These are phyloP conservation scores for Drosophila lacteicornis DNA, from an alignment of 1,140 invertebrate species.

Conservation along the genomic window DNA sequence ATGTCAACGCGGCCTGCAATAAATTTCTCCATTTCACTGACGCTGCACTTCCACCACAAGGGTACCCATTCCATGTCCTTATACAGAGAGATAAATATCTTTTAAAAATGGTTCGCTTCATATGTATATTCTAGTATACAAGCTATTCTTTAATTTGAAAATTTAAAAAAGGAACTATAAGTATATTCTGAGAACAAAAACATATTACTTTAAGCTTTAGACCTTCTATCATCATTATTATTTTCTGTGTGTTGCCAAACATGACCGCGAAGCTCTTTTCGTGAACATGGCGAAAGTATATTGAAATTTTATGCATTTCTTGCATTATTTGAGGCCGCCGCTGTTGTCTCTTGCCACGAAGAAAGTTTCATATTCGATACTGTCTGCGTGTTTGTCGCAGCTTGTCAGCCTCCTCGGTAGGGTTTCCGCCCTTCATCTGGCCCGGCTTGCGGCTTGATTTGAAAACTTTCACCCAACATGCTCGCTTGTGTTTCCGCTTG, in stretches of 20 bases:
- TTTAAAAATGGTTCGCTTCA: no score
- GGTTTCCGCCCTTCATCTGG: constrained; percentile 2
- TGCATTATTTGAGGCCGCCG: constrained; percentile 38
- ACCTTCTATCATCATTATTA: neutral
- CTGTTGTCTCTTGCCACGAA: constrained; percentile 20
- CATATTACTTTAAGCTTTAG: no score
- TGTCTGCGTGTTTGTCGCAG: constrained; percentile 32
- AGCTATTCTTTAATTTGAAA: neutral
- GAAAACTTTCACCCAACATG: constrained; percentile 30
- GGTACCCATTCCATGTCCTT: neutral
- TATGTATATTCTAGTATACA: no score
- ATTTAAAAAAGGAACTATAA: no score
- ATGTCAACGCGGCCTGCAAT: constrained; percentile 38
- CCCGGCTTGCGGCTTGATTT: constrained; percentile 31
- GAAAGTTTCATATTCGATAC: constrained; percentile 50
- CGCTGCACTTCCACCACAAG: constrained; percentile 33
- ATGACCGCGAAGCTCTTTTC: constrained; percentile 27
- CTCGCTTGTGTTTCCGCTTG: constrained; percentile 5
- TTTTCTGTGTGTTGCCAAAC: neutral
- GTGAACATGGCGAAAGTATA: constrained; percentile 34
- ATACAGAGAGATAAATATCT: neutral
- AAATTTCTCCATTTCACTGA: constrained; percentile 42
- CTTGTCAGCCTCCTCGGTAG: constrained; percentile 24
- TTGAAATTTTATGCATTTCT: constrained; percentile 54
- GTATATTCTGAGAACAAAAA: no score